phyloP scores from a whole-genome alignment of 2,113 vertebrate species.

The Aspiorhynchus laticeps region DNA sequence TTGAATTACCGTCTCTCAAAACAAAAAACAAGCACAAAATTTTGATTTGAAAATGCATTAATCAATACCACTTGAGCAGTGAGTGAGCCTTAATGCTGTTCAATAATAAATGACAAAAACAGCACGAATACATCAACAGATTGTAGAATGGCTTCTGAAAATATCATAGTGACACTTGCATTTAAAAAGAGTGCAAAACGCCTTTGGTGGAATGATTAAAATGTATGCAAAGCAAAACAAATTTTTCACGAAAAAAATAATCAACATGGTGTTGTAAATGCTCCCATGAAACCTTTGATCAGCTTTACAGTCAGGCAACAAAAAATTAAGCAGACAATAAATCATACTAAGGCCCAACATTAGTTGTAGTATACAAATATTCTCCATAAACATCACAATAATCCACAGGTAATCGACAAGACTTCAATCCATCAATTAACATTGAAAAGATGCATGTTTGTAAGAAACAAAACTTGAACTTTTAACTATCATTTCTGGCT shows the following conservation, averaged over 20 bases:
- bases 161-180: slow-evolving; percentile 8
- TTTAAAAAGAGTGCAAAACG: not conserved
- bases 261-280: slow-evolving; percentile 21
- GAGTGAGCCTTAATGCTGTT: slow-evolving; percentile 47
- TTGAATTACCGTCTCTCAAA: slow-evolving; percentile 5
- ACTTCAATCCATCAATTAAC: not conserved
- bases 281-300: slow-evolving; percentile 24
- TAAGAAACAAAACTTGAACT: not conserved
- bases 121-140: not conserved
- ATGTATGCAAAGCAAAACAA: slow-evolving; percentile 13
- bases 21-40: slow-evolving; percentile 55
- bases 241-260: slow-evolving; percentile 7
- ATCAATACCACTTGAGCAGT: slow-evolving; percentile 62
- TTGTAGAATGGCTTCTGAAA: slow-evolving; percentile 20
- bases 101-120: slow-evolving; percentile 40
- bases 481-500: not conserved
- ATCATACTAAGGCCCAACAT: slow-evolving; percentile 6
- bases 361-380: slow-evolving; percentile 34
- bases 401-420: not conserved
- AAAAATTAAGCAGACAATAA: not conserved
- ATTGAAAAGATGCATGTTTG: not conserved
- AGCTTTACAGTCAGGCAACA: slow-evolving; percentile 11
- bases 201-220: slow-evolving; percentile 24
- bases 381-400: slow-evolving; percentile 1
- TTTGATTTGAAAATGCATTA: slow-evolving; percentile 45